These are phyloP conservation scores for Holothuria leucospilota DNA, from an alignment of 53 echinoderm and acorn worm genomes.

Conservation along the genomic window DNA sequence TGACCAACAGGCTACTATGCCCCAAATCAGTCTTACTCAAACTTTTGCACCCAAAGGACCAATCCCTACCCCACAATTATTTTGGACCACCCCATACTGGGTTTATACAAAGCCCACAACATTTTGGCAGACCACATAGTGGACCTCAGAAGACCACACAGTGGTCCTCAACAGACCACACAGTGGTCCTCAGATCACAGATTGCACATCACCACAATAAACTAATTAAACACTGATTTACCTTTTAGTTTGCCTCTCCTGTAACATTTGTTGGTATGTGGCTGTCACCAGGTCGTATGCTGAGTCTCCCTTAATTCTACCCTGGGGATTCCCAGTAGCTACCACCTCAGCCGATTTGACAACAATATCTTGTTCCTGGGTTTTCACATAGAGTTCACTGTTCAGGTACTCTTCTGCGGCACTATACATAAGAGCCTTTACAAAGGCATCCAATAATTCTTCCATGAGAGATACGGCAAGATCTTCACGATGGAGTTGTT, in stretches of 20 bases:
- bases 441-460: conserved; percentile 72
- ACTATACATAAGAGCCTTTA: conserved; percentile 43
- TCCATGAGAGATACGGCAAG: conserved; percentile 65
- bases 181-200: no score
- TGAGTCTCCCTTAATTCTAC: conserved; percentile 72
- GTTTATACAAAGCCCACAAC: no score
- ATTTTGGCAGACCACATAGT: no score
- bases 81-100: no score
- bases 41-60: no score
- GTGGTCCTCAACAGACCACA: no score
- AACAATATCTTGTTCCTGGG: conserved; percentile 63
- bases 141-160: no score
- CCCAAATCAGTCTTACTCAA: no score
- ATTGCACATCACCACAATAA: no score
- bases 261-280: conserved; percentile 75
- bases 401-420: conserved; percentile 63
- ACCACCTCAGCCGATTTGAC: conserved; percentile 86
- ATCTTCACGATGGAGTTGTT: conserved; percentile 61
- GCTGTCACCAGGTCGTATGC: conserved; percentile 87
- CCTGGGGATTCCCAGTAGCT: not conserved
- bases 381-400: conserved; percentile 57
- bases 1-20: no score
- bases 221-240: not conserved
- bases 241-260: conserved; percentile 81
- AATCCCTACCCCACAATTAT: no score